These are phyloP conservation scores for Salvelinus fontinalis DNA, from an alignment of 2,113 vertebrate species.

Conservation along the genomic window DNA sequence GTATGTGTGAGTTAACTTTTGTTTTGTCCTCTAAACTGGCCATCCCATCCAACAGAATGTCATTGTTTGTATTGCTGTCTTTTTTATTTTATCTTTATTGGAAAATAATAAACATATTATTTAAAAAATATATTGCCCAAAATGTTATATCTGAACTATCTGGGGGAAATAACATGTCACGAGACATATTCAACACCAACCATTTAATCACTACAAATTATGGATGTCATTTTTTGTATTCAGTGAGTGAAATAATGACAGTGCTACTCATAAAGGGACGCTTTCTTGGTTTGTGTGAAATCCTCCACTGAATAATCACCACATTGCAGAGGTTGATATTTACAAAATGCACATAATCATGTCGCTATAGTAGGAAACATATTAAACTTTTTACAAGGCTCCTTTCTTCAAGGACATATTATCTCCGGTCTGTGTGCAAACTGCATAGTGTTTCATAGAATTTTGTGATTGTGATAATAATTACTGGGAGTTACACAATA, in stretches of 20 bases:
- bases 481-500: slow-evolving; percentile 1
- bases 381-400: slow-evolving; percentile 28
- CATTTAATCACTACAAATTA: slow-evolving; percentile 35
- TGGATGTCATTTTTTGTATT: slow-evolving; percentile 18
- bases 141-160: no score
- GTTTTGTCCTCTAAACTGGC: no score
- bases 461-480: slow-evolving; percentile 11
- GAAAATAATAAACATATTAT: no score
- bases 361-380: slow-evolving; percentile 32
- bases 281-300: not conserved
- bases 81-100: no score
- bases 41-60: no score
- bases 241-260: slow-evolving; percentile 6
- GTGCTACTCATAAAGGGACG: not conserved
- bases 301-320: slow-evolving; percentile 25
- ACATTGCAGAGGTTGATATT: slow-evolving; percentile 25
- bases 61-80: no score
- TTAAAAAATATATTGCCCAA: no score
- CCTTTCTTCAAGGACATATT: slow-evolving; percentile 20
- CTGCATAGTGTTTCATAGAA: slow-evolving; percentile 52
- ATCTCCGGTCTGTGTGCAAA: slow-evolving; percentile 37
- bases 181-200: slow-evolving; percentile 18
- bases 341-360: slow-evolving; percentile 48
- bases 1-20: no score
- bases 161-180: not conserved